Conservation (phyloP, 2,113 vertebrate species). For the Macquaria ambigua region DNA sequence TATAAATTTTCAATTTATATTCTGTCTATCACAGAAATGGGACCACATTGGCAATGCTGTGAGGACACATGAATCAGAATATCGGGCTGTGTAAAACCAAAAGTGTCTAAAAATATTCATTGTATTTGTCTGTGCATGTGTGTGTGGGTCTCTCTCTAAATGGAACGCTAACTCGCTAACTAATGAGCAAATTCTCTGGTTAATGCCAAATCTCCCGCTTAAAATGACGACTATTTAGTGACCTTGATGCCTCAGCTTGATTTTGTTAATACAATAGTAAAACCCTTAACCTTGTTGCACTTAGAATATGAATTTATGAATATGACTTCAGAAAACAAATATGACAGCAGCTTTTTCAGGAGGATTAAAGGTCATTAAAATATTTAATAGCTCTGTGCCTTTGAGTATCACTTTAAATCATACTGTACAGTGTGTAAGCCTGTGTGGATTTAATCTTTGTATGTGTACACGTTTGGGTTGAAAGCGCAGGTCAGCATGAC, state of each 20-base stretch:
- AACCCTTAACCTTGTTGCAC: conserved; percentile 33
- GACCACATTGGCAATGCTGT: conserved; percentile 54
- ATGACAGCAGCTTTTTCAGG: background rate
- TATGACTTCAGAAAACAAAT: conserved; percentile 16
- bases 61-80: conserved; percentile 65
- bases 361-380: conserved; percentile 46
- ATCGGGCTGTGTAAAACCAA: conserved; percentile 48
- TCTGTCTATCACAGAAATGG: conserved; percentile 79
- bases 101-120: conserved; percentile 51
- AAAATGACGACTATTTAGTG: conserved; percentile 13
- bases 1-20: conserved; percentile 85
- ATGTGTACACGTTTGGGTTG: conserved; percentile 36
- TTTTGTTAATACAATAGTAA: conserved; percentile 32
- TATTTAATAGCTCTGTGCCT: conserved; percentile 25
- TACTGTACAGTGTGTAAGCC: conserved; percentile 7
- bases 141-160: conserved; percentile 3
- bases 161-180: background rate
- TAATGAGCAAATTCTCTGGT: conserved; percentile 19
- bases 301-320: conserved; percentile 8
- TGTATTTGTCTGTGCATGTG: conserved; percentile 15
- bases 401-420: conserved; percentile 27
- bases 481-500: conserved; percentile 57
- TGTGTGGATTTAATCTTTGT: conserved; percentile 28
- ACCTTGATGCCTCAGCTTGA: conserved; percentile 32
- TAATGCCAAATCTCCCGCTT: conserved; percentile 21